Base-by-base conservation (phyloP, 2,888 invertebrate genomes). In the Tetramorium bicarinatum region DNA sequence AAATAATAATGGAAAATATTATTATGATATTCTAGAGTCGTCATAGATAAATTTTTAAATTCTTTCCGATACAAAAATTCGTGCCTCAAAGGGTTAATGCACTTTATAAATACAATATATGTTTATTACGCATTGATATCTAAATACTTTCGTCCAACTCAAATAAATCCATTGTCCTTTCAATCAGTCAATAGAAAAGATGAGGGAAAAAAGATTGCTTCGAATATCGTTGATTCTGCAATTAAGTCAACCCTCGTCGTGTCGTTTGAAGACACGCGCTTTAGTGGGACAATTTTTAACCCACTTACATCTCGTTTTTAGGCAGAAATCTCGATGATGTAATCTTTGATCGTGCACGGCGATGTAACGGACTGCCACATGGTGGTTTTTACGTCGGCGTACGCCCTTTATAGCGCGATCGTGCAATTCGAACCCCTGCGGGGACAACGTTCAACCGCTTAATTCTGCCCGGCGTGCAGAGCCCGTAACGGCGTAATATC, bases 401-500 rank as follows among this genome's bases (percentile, higher is more conserved):
- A 25, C 59, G 47, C 47, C n/a, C 59, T 80, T 79, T 72, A 49
- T 49, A 38, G 25, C 59, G 25, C 59, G 72, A 80, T 80, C 38
- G 71, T 54, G 38, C 47, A 38, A 21, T 79, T 71, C 25, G 47
- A 38, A 49, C 59, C 59, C 59, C 49, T 18, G 44, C 72, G 38
- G 59, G 54, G 72, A 80, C 79, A 79, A 79, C 25, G 29, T 80
- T 61, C 38, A 72, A 64, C 64, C 76, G 75, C 85, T 89, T 89
- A 90, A 90, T 90, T 89, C 85, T 62, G 61, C 74, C 82, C 62
- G 86, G 88, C 85, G 84, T 84, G 66, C 66, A 44, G 66, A 67
- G 66, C 82, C 67, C 66, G 85, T 91, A 89, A 90, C 85, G 88
- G 85, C 87, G 85, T 91, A 91, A 90, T 90, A 90, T 90, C 89